Conservation (phyloP, 2,113 vertebrate genomes). For the Lathamus discolor region DNA sequence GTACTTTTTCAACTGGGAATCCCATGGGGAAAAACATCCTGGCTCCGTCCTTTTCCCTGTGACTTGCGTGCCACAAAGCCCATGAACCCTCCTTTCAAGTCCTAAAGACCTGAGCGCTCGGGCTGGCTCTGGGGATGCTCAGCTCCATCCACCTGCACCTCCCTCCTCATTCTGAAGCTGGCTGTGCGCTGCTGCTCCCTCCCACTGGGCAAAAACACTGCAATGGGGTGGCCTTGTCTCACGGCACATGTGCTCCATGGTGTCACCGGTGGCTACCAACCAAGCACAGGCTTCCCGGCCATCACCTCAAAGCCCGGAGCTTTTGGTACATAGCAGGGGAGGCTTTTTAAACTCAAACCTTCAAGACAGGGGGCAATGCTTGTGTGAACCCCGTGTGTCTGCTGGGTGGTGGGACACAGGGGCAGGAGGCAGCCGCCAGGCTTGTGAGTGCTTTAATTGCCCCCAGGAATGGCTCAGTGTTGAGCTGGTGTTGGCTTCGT, state of each 20-base stretch:
- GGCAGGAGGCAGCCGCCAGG: background rate
- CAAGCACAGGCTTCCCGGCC: background rate
- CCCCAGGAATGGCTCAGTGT: accelerated
- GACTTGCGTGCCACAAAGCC: accelerated
- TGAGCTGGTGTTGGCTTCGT: background rate
- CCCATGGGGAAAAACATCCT: background rate
- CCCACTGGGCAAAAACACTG: background rate
- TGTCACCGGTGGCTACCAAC: background rate
- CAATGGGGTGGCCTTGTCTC: no score
- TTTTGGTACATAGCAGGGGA: accelerated
- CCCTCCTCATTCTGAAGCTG: background rate
- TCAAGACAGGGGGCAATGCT: no score
- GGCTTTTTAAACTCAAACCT: background rate
- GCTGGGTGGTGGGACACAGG: background rate
- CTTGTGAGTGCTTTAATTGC: background rate
- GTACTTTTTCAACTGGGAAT: background rate
- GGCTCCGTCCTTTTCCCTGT: background rate
- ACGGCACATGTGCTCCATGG: accelerated
- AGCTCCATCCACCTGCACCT: background rate
- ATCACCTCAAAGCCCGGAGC: background rate
- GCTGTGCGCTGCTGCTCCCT: background rate
- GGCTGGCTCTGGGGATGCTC: background rate
- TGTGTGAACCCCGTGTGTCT: background rate
- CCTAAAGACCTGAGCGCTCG: accelerated
- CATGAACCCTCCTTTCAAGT: background rate